phyloP scores from a whole-genome alignment of 2,797 vertebrate species.

The Pampus argenteus region DNA sequence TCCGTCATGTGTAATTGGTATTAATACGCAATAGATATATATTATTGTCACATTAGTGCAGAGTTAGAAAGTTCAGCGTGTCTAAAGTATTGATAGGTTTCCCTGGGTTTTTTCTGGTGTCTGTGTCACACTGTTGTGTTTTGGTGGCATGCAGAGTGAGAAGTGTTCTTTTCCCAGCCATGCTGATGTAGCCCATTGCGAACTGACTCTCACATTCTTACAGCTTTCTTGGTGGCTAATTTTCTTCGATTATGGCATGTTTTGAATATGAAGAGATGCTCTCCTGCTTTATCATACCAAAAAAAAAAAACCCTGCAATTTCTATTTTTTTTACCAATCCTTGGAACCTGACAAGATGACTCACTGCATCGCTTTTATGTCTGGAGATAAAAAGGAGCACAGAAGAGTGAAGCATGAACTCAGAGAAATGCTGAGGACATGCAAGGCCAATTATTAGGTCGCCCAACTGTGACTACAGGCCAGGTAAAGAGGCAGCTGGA shows the following conservation, averaged over 20 bases:
- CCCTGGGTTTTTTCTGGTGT: not conserved
- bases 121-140: constrained; percentile 36
- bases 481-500: too few species aligned
- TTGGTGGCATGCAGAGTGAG: constrained; percentile 38
- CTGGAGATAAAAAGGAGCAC: too few species aligned
- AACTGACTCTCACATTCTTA: constrained; percentile 16
- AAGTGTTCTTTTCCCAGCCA: constrained; percentile 47
- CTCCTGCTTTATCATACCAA: not conserved
- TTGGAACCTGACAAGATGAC: too few species aligned
- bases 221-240: constrained; percentile 21
- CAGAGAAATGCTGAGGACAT: too few species aligned
- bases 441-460: too few species aligned
- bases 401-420: too few species aligned
- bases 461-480: too few species aligned
- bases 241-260: constrained; percentile 18
- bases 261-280: constrained; percentile 8
- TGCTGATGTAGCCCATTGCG: constrained; percentile 46
- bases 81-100: constrained; percentile 20
- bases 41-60: constrained; percentile 11
- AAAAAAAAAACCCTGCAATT: not conserved
- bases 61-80: constrained; percentile 56
- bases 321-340: not conserved
- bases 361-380: too few species aligned
- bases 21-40: constrained; percentile 9
- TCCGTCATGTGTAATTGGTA: not conserved